Conservation (phyloP, 2,113 vertebrate species). For the Nothoprocta perdicaria region DNA sequence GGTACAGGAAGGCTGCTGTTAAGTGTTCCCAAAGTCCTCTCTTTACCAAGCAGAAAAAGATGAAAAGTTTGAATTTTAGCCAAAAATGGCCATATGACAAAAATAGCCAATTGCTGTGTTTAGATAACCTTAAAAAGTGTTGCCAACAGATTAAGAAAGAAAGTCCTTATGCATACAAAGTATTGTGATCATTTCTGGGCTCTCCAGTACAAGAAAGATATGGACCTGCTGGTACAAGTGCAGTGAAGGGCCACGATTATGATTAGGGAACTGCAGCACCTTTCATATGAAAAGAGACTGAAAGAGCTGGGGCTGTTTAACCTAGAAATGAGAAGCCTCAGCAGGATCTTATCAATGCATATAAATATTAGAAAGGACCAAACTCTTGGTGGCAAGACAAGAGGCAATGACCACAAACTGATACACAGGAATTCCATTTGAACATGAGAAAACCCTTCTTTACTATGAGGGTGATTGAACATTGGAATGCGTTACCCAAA, state of each 20-base stretch:
- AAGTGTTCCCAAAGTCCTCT: not conserved
- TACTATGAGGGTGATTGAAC: not conserved
- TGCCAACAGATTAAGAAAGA: not conserved
- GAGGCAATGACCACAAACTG: not conserved
- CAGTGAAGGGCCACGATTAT: not conserved
- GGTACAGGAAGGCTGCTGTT: not conserved
- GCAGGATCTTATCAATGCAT: not conserved
- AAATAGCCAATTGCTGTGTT: too few relatives aligned
- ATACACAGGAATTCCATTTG: not conserved
- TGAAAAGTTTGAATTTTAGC: too few relatives aligned
- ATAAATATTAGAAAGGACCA: not conserved
- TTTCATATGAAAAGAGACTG: not conserved
- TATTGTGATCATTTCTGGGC: not conserved
- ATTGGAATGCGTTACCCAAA: not conserved
- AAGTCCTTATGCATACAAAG: not conserved
- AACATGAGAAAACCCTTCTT: not conserved
- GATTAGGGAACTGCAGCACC: not conserved
- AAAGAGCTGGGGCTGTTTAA: not conserved
- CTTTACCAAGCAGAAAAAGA: not conserved
- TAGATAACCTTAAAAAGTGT: not conserved
- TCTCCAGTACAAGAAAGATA: not conserved
- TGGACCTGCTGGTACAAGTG: not conserved
- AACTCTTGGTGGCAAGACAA: not conserved
- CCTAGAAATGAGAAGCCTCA: not conserved
- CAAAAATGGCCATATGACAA: too few relatives aligned